These are phyloP conservation scores for Neolamprologus sp. DNA, from an alignment of 2,113 vertebrate genomes.

Conservation along the genomic window DNA sequence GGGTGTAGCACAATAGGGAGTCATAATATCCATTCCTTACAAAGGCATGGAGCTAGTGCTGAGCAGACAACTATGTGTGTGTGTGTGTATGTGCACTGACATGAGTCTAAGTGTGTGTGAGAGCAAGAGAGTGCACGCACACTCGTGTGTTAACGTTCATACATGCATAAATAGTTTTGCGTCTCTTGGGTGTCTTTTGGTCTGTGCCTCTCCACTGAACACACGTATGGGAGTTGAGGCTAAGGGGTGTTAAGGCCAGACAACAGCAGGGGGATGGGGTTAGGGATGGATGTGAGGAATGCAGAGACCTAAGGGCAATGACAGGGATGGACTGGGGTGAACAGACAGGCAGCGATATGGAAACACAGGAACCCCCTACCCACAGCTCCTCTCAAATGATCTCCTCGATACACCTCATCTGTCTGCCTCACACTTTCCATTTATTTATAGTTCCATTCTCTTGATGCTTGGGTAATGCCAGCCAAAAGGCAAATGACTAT, in stretches of 20 bases:
- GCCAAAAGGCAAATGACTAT: slow-evolving; percentile 28
- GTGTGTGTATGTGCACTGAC: not conserved
- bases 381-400: not conserved
- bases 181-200: slow-evolving; percentile 44
- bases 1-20: slow-evolving; percentile 26
- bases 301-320: slow-evolving; percentile 32
- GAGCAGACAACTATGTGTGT: not conserved
- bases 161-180: slow-evolving; percentile 45
- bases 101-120: not conserved
- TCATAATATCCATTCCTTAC: slow-evolving; percentile 47
- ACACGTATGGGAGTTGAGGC: slow-evolving; percentile 1
- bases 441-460: not conserved
- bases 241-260: slow-evolving; percentile 23
- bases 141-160: not conserved
- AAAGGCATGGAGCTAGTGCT: slow-evolving; percentile 19
- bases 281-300: slow-evolving; percentile 34
- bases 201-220: slow-evolving; percentile 38
- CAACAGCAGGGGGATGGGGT: not conserved
- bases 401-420: slow-evolving; percentile 16
- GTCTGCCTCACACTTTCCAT: slow-evolving; percentile 20
- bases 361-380: slow-evolving; percentile 10
- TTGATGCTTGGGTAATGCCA: slow-evolving; percentile 19
- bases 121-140: not conserved
- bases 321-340: slow-evolving; percentile 8
- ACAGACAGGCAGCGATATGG: slow-evolving; percentile 49